Percentiles rank a stretch among this genome's conserved stretches.
Evolutionary conservation across 1,140 invertebrate species (phyloP).

Genomic region (Nixonia krombeini): DNA sequence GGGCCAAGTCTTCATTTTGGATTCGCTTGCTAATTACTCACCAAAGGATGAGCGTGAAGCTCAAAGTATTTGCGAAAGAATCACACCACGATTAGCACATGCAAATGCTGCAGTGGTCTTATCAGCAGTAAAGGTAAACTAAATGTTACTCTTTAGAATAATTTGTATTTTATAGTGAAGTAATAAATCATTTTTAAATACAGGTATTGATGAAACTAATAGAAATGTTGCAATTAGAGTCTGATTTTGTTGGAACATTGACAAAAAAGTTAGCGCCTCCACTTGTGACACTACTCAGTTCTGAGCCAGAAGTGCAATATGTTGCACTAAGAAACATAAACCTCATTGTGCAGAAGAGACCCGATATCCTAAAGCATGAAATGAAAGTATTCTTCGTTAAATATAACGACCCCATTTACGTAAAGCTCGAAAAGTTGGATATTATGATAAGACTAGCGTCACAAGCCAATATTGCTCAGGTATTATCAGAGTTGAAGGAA

Average conservation of each 20-base stretch:
- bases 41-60: constrained; percentile 98
- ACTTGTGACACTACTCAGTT: constrained; percentile 97
- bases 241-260: constrained; percentile 94
- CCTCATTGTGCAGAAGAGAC: constrained; percentile 98
- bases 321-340: constrained; percentile 99
- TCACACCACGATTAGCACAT: constrained; percentile 97
- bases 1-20: constrained; percentile 99
- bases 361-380: constrained; percentile 99
- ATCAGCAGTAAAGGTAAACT: constrained; percentile 98
- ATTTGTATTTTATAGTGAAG: too few species aligned
- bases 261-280: constrained; percentile 98
- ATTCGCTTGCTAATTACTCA: constrained; percentile 97
- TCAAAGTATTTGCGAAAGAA: constrained; percentile 99
- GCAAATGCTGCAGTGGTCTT: constrained; percentile 99
- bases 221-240: constrained; percentile 94
- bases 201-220: constrained; percentile 95
- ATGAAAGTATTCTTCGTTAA: constrained; percentile 99
- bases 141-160: too few species aligned
- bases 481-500: constrained; percentile 98
- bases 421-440: constrained; percentile 99
- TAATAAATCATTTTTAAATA: too few species aligned
- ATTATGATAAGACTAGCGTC: constrained; percentile 99
- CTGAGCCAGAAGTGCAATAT: constrained; percentile 99
- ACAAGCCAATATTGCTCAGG: constrained; percentile 98
- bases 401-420: constrained; percentile 99